Base-by-base conservation (phyloP, 2,797 vertebrate species). In the Chanos chanos region DNA sequence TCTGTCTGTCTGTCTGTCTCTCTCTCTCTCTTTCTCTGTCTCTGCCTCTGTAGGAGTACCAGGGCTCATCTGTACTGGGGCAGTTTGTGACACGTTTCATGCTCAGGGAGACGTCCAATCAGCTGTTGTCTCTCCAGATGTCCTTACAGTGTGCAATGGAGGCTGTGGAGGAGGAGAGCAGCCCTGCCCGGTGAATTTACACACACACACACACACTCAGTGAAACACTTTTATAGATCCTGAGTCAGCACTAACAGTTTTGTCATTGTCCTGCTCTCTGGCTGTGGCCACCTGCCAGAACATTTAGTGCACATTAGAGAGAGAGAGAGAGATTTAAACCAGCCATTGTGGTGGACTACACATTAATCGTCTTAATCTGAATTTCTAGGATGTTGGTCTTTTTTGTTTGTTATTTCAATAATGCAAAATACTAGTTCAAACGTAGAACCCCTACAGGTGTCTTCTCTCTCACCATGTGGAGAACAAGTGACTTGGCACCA, bases 1-100 rank as follows among this genome's bases (percentile, higher is more conserved):
- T 62, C 36, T 48, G 21, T 64, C 12, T 22, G 27, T 65, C 18
- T 33, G 6, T 1, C 43, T 66, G 39, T 56, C 6, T 39, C 7
- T 68, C 31, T 13, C 21, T 68, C 19, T 64, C 24, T 28, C 28
- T 6, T 43, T 27, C 34, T 9, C 8, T 31, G 16, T 8, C 34
- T 37, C 27, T 54, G 39, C 31, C 7, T 40, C 15, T 28, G 24
- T 79, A 97, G 95, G 91, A 92, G 64, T 97, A 95, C 80, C 90
- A 94, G 77, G 88, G 90, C 47, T 91, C 92, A 61, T 94, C 93
- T 19, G 93, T 89, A 73, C 74, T 96, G 86, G 92, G 94, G 73
- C 94, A 97, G 82, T 97, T 97, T 80, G 93, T 96, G 71, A 97
- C 95, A 76, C 87, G 90, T 4, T 95, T 95, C 84, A 89, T 96